Conservation (phyloP, 1,140 invertebrate genomes). For the Cydia splendana region DNA sequence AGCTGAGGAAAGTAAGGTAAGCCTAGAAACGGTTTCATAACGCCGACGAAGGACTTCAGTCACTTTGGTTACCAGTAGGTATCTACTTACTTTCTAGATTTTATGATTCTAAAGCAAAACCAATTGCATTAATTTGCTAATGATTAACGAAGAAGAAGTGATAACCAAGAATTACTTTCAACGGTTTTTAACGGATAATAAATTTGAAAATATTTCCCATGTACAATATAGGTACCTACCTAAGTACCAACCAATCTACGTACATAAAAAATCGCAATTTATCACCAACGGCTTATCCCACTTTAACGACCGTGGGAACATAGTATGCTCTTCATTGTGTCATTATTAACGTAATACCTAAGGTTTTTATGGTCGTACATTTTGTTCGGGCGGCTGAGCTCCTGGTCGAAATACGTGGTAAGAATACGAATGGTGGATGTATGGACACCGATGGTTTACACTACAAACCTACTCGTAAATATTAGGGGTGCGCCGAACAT, state of each 20-base stretch:
- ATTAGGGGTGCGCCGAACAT: background rate
- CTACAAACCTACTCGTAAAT: background rate
- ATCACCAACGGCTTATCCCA: slow-evolving; percentile 46
- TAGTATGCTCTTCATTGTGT: slow-evolving; percentile 14
- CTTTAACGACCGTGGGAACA: slow-evolving; percentile 63
- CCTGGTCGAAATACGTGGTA: background rate
- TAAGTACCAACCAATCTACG: background rate
- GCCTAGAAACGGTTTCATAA: too few species aligned
- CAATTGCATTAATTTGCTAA: too few species aligned
- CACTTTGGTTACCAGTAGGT: too few species aligned
- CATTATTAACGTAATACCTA: slow-evolving; percentile 32
- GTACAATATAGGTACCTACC: background rate
- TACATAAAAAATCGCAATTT: slow-evolving; percentile 34
- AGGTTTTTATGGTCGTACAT: slow-evolving; percentile 6
- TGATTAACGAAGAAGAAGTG: too few species aligned
- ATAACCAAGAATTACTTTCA: too few species aligned
- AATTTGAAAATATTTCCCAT: too few species aligned
- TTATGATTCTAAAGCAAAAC: too few species aligned
- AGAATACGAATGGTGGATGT: background rate
- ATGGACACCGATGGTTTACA: background rate
- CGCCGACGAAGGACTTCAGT: too few species aligned
- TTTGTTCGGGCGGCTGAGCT: background rate
- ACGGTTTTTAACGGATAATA: too few species aligned
- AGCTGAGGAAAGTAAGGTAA: too few species aligned
- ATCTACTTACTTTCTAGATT: too few species aligned